A percentile compares a stretch with the other conserved stretches of the same genome.
Conservation (phyloP, 2,888 invertebrate genomes). For the Fabriciana adippe region DNA sequence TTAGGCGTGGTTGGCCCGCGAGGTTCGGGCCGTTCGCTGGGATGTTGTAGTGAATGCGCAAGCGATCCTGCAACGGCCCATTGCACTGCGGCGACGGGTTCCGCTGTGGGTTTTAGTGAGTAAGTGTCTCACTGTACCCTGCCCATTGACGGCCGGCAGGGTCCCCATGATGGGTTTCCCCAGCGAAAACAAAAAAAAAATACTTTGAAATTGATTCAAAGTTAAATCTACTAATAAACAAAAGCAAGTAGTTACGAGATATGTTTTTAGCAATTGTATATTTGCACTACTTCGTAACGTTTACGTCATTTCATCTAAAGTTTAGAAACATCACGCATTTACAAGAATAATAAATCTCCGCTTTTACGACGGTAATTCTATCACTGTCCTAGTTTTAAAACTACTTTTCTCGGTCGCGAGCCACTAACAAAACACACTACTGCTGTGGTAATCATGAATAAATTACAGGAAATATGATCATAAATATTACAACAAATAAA, state of each 20-base stretch:
- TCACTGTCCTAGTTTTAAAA: constrained; percentile 51
- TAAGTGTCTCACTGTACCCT: too few relatives aligned
- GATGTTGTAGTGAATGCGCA: too few relatives aligned
- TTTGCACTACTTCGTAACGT: constrained; percentile 12
- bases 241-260: constrained; percentile 6
- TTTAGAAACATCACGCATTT: constrained; percentile 44
- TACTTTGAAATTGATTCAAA: too few relatives aligned
- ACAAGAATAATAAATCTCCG: constrained; percentile 51
- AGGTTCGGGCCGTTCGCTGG: too few relatives aligned
- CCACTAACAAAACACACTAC: constrained; percentile 18
- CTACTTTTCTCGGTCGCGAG: constrained; percentile 25
- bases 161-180: too few relatives aligned
- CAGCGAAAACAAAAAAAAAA: too few relatives aligned
- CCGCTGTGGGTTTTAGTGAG: too few relatives aligned
- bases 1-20: too few relatives aligned
- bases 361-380: constrained; percentile 52
- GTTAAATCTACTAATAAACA: constrained; percentile 2
- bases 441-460: constrained; percentile 15
- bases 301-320: constrained; percentile 20
- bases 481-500: not conserved
- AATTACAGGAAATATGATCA: constrained; percentile 8
- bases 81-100: too few relatives aligned
- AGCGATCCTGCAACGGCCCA: too few relatives aligned
- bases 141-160: too few relatives aligned
- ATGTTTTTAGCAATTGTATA: constrained; percentile 11